Evolutionary conservation across 2,113 vertebrate species (phyloP).

Genomic region (Anguilla rostrata): DNA sequence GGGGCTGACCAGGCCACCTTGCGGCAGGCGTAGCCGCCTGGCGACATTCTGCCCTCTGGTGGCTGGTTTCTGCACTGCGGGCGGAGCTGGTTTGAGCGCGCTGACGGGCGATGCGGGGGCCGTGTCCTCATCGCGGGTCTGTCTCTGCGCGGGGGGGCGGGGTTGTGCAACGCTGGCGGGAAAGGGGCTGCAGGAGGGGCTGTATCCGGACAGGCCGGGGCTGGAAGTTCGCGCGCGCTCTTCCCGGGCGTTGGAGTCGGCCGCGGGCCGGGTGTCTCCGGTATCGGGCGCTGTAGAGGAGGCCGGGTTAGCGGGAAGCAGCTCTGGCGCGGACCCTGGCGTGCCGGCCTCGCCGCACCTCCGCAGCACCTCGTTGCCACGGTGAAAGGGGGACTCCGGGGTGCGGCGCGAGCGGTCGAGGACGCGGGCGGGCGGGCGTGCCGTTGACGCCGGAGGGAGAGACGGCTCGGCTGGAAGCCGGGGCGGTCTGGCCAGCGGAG

Average conservation of each 20-base stretch:
- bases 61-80: slow-evolving; percentile 37
- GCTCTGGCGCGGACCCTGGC: neutral
- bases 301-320: too few species aligned
- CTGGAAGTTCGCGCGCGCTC: neutral
- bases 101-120: neutral
- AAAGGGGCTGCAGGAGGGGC: neutral
- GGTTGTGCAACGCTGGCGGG: neutral
- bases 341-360: neutral
- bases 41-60: slow-evolving; percentile 33
- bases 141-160: neutral
- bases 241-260: neutral
- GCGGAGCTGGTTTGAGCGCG: slow-evolving; percentile 37
- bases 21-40: slow-evolving; percentile 22
- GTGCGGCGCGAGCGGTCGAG: neutral
- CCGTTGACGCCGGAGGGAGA: neutral
- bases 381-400: neutral
- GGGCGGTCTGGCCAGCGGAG: neutral
- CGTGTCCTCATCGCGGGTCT: neutral
- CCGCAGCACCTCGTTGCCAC: neutral
- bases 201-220: neutral
- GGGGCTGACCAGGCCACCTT: slow-evolving; percentile 30
- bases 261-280: neutral
- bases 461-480: neutral
- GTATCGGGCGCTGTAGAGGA: neutral
- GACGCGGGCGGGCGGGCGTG: neutral